These are phyloP conservation scores for Arctocebus calabarensis DNA, from an alignment of 2,797 vertebrate species.

Conservation along the genomic window DNA sequence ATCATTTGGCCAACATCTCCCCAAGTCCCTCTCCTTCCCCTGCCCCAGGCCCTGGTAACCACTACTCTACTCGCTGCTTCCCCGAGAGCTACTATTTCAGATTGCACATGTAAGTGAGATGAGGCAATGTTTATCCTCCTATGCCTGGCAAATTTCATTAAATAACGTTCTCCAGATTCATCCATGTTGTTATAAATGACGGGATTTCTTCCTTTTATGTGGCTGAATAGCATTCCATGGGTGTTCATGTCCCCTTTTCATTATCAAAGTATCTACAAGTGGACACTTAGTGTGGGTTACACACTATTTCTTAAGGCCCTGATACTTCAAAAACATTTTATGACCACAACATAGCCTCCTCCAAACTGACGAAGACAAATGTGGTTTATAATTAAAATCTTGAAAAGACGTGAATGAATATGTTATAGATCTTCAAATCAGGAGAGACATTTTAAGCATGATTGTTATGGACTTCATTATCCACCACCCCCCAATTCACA, in stretches of 20 bases:
- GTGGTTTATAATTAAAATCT: neutral
- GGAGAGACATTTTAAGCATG: neutral
- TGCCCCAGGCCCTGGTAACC: neutral
- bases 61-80: neutral
- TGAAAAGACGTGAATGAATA: neutral
- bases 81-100: rapidly evolving
- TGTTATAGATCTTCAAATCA: neutral
- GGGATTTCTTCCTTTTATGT: neutral
- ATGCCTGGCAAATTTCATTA: neutral
- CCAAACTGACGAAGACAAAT: neutral
- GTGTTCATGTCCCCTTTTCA: neutral
- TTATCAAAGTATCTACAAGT: neutral
- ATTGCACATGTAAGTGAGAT: neutral
- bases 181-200: neutral
- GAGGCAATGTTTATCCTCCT: neutral
- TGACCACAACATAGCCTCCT: neutral
- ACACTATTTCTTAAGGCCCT: neutral
- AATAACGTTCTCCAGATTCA: neutral
- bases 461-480: neutral
- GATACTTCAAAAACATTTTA: neutral
- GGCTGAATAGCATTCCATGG: neutral
- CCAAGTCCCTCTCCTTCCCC: rapidly evolving
- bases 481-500: neutral
- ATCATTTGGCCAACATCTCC: neutral
- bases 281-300: neutral